Percentiles rank a stretch among this genome's conserved stretches.
These are phyloP conservation scores for Egretta garzetta DNA, from an alignment of 2,113 vertebrate genomes.

Conservation along the genomic window DNA sequence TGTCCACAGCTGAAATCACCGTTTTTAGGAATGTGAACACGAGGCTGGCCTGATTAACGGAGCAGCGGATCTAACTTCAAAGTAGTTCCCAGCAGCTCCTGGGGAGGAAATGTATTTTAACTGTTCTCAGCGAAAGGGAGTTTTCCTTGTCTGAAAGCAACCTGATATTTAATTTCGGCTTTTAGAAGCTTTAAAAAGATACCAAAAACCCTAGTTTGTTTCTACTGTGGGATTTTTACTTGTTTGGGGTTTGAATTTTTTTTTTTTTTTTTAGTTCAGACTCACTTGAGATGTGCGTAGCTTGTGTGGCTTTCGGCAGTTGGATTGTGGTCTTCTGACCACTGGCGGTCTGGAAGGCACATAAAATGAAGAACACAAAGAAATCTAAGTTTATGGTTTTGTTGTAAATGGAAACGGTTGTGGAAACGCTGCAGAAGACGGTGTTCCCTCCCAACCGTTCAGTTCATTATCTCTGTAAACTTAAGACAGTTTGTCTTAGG, in stretches of 20 bases:
- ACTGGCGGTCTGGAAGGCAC: background rate
- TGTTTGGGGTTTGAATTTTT: background rate
- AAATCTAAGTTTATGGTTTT: background rate
- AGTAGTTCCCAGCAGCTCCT: background rate
- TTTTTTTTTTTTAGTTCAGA: background rate
- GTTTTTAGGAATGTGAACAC: background rate
- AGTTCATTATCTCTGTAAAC: conserved; percentile 2
- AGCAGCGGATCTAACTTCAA: background rate
- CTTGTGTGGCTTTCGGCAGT: background rate
- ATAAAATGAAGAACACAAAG: background rate
- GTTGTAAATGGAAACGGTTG: background rate
- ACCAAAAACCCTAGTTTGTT: too few relatives aligned
- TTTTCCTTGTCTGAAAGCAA: background rate
- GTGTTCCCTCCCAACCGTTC: background rate
- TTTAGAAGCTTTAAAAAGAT: background rate
- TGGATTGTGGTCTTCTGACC: background rate
- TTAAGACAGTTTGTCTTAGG: conserved; percentile 19
- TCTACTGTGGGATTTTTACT: background rate
- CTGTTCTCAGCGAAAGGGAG: background rate
- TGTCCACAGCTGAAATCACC: background rate
- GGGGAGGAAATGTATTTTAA: background rate
- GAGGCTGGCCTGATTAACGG: background rate
- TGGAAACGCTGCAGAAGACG: background rate
- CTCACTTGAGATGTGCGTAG: background rate
- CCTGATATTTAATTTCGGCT: background rate